A percentile compares a stretch with the other conserved stretches of the same genome.
These are phyloP conservation scores for human DNA, from an alignment of 2,113 vertebrate species.

Conservation along the genomic window DNA sequence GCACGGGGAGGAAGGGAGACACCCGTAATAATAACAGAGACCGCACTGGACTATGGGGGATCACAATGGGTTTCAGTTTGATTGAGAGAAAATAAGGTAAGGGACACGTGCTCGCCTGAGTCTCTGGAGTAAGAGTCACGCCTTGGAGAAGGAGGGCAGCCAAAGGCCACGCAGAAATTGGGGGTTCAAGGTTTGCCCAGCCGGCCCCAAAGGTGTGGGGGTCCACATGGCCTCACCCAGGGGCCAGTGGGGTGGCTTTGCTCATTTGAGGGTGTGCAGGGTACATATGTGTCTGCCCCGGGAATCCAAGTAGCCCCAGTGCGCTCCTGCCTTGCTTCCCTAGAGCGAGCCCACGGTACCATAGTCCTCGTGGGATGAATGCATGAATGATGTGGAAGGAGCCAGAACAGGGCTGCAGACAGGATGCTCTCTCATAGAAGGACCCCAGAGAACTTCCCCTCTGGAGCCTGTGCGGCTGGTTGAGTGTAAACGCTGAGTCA, in stretches of 20 bases:
- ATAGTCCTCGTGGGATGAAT: rapidly evolving
- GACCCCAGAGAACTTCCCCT: background rate
- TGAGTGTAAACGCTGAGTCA: background rate
- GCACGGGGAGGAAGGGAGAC: background rate
- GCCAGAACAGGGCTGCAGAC: too few species aligned
- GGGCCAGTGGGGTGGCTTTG: background rate
- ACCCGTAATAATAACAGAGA: rapidly evolving
- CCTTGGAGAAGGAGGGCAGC: too few species aligned
- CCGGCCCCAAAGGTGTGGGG: rapidly evolving
- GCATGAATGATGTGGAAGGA: rapidly evolving
- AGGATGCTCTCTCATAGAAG: rapidly evolving
- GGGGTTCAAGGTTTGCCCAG: background rate
- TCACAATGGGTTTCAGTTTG: background rate
- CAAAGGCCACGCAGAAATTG: rapidly evolving
- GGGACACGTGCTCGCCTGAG: background rate
- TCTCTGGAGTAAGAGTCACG: too few species aligned
- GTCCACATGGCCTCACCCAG: too few species aligned
- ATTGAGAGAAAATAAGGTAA: rapidly evolving
- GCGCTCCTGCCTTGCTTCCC: rapidly evolving
- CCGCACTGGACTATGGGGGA: background rate
- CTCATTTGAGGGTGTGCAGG: background rate
- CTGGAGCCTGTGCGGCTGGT: rapidly evolving
- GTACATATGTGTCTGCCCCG: rapidly evolving
- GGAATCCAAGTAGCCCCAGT: background rate
- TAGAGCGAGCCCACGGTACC: rapidly evolving